Conservation (phyloP, 1,140 invertebrate species). For the Trigoniulus corallinus region DNA sequence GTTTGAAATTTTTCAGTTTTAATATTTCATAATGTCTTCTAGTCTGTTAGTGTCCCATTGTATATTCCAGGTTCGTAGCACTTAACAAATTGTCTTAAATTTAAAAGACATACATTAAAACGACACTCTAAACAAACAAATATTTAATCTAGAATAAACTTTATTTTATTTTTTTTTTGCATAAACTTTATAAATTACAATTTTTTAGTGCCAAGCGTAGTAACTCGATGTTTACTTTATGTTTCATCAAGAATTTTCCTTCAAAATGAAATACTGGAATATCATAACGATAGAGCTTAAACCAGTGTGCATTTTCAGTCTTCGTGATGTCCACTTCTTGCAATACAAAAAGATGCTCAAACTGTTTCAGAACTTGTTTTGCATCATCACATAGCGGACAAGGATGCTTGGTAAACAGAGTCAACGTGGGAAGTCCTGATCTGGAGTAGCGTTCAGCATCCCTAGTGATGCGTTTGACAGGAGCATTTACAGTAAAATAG, state of each 20-base stretch:
- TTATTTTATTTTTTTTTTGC: too few species aligned
- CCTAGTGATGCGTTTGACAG: background rate
- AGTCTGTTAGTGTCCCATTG: too few species aligned
- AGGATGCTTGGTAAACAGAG: slow-evolving; percentile 61
- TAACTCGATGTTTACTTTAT: slow-evolving; percentile 39
- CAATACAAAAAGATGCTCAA: slow-evolving; percentile 18
- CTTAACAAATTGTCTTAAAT: too few species aligned
- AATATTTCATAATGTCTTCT: too few species aligned
- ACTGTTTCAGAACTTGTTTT: slow-evolving; percentile 35
- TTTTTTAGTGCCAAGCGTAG: slow-evolving; percentile 14
- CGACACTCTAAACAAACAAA: too few species aligned
- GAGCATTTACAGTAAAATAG: background rate
- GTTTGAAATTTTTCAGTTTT: too few species aligned
- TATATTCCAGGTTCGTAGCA: too few species aligned
- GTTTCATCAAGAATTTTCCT: slow-evolving; percentile 65
- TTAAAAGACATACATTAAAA: too few species aligned
- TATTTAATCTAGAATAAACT: too few species aligned
- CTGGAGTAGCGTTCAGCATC: slow-evolving; percentile 1
- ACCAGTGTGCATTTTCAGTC: slow-evolving; percentile 50
- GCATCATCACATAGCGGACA: slow-evolving; percentile 67
- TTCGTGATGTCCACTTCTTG: slow-evolving; percentile 57
- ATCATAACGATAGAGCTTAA: slow-evolving; percentile 58
- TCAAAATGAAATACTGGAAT: slow-evolving; percentile 77
- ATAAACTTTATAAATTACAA: too few species aligned
- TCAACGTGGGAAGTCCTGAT: slow-evolving; percentile 34